phyloP scores from a whole-genome alignment of 2,888 invertebrate genomes.

The Meiosimyza decipiens region DNA sequence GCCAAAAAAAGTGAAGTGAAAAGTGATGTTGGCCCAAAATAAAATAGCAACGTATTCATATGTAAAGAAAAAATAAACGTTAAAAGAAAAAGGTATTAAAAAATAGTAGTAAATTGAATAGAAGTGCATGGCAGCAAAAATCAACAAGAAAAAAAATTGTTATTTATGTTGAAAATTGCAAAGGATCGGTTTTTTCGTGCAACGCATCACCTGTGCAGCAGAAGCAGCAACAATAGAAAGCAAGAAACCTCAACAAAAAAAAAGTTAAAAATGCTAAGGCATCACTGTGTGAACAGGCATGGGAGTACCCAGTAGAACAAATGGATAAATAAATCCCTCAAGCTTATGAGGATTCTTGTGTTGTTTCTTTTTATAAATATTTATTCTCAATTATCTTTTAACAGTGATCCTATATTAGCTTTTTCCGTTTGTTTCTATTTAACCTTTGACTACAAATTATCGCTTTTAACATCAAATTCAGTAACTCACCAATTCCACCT shows the following conservation, averaged over 20 bases:
- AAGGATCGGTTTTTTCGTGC: background rate
- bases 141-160: background rate
- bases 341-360: too few species aligned
- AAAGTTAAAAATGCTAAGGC: background rate
- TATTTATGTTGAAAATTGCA: too few species aligned
- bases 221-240: constrained; percentile 1
- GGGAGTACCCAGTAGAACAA: too few species aligned
- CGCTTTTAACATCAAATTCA: too few species aligned
- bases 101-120: constrained; percentile 13
- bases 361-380: too few species aligned
- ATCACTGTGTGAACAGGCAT: constrained; percentile 4
- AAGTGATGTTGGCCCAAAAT: constrained; percentile 24
- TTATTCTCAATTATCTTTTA: too few species aligned
- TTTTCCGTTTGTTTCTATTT: too few species aligned
- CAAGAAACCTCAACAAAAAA: background rate
- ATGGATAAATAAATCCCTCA: too few species aligned
- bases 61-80: background rate
- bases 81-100: background rate
- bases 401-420: too few species aligned
- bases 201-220: background rate
- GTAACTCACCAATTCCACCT: too few species aligned
- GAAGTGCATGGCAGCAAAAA: background rate
- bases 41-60: constrained; percentile 2
- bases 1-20: constrained; percentile 25
- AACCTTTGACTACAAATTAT: too few species aligned